phyloP scores from a whole-genome alignment of 2,888 invertebrate genomes.

The Perizoma affinitatum region DNA sequence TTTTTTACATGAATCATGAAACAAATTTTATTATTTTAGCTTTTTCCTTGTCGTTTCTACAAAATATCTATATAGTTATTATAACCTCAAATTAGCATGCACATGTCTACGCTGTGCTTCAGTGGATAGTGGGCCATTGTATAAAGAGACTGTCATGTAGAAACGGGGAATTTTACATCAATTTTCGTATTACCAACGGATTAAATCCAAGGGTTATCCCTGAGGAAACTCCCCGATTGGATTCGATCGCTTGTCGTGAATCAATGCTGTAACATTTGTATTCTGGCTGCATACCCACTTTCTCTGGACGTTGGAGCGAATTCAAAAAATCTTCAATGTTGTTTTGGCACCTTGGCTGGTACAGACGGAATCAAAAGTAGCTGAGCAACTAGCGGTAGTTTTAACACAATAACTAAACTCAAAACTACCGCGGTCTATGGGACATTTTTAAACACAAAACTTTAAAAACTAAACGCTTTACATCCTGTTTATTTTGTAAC shows the following conservation, averaged over 20 bases:
- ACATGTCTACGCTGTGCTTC: not conserved
- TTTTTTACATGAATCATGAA: too few relatives aligned
- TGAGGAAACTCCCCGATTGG: conserved; percentile 75
- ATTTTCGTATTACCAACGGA: conserved; percentile 83
- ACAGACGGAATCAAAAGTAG: conserved; percentile 2
- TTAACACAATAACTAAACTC: too few relatives aligned
- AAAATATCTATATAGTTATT: too few relatives aligned
- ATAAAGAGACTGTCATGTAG: conserved; percentile 46
- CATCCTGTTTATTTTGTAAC: too few relatives aligned
- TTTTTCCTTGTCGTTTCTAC: too few relatives aligned
- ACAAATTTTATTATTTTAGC: too few relatives aligned
- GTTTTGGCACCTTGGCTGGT: conserved; percentile 32
- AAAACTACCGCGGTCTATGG: too few relatives aligned
- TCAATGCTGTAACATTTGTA: conserved; percentile 81
- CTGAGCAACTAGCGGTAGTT: conserved; percentile 7
- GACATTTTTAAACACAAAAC: too few relatives aligned
- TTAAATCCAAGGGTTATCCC: conserved; percentile 79
- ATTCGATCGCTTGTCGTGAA: conserved; percentile 71
- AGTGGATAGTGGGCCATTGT: conserved; percentile 1
- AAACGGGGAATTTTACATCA: conserved; percentile 76
- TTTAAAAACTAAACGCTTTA: too few relatives aligned
- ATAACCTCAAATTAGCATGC: too few relatives aligned
- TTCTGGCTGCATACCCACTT: conserved; percentile 68
- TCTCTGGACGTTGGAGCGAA: conserved; percentile 66
- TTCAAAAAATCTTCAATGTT: conserved; percentile 60